These are phyloP conservation scores for Pomatorhinus ruficollis DNA, from an alignment of 2,113 vertebrate genomes.

Conservation along the genomic window DNA sequence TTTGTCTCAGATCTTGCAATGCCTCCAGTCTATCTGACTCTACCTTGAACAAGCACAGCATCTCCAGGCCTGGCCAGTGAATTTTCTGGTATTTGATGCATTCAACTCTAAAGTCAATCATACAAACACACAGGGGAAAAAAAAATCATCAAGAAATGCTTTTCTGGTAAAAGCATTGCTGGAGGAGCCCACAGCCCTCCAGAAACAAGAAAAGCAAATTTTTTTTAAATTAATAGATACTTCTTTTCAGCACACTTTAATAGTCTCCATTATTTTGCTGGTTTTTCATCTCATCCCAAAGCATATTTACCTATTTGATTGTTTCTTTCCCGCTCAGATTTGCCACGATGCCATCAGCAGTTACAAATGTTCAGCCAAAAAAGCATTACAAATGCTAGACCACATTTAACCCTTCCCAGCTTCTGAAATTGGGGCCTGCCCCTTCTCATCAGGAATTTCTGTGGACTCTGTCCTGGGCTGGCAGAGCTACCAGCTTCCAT, in stretches of 20 bases:
- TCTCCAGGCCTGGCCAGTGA: neutral
- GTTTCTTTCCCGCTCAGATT: neutral
- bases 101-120: neutral
- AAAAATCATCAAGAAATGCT: neutral
- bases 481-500: neutral
- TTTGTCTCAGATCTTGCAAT: neutral
- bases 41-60: neutral
- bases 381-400: neutral
- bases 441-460: neutral
- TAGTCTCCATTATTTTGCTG: neutral
- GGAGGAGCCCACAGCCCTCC: neutral
- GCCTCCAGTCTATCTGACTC: neutral
- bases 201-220: neutral
- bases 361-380: neutral
- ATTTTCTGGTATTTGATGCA: neutral
- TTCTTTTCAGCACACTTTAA: neutral
- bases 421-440: neutral
- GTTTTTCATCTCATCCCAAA: neutral
- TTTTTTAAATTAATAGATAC: neutral
- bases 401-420: neutral
- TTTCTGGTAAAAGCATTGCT: neutral
- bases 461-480: neutral
- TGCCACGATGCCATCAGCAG: neutral
- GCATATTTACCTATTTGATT: neutral
- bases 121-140: accelerated